Conservation (phyloP, 2,888 invertebrate species). For the Erynnis tages region DNA sequence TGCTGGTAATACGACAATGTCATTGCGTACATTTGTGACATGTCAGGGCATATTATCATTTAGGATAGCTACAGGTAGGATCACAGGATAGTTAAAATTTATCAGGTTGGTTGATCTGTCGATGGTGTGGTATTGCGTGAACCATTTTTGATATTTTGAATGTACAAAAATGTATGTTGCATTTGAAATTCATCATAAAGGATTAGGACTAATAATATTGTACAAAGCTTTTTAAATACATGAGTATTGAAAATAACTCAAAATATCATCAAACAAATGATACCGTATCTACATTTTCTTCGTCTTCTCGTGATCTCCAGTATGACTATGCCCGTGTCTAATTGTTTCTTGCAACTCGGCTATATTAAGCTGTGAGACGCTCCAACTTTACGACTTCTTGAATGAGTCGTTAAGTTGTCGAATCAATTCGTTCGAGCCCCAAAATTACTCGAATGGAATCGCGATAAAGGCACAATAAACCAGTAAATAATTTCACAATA, state of each 20-base stretch:
- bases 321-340: slow-evolving; percentile 76
- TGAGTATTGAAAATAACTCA: neutral
- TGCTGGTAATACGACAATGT: no score
- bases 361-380: slow-evolving; percentile 77
- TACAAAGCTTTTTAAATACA: no score
- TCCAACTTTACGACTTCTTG: slow-evolving; percentile 75
- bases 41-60: no score
- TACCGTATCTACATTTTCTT: slow-evolving; percentile 48
- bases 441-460: slow-evolving; percentile 58
- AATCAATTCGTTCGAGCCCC: slow-evolving; percentile 69
- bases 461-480: slow-evolving; percentile 38
- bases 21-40: no score
- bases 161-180: no score
- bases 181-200: no score
- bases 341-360: slow-evolving; percentile 79
- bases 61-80: no score
- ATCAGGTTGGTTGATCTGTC: no score
- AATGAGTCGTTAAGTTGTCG: slow-evolving; percentile 78
- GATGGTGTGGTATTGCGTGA: no score
- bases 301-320: slow-evolving; percentile 45
- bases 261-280: slow-evolving; percentile 1
- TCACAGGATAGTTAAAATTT: no score
- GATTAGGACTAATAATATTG: no score
- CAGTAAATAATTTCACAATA: slow-evolving; percentile 26
- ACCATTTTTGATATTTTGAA: no score